phyloP scores from a whole-genome alignment of 2,888 invertebrate genomes.

The Syrista parreyssii region DNA sequence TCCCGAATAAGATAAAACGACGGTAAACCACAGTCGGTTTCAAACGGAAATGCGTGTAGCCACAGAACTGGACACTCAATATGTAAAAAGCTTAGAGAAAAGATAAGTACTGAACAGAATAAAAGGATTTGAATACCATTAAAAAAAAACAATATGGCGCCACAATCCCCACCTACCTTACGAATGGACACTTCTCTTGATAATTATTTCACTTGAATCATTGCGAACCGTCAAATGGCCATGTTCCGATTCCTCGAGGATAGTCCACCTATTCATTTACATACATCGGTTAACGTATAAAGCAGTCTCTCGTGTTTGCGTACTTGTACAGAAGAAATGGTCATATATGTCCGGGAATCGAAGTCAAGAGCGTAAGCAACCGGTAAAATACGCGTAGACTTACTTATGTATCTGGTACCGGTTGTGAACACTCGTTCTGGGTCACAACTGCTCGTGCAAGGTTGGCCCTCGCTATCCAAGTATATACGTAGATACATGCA shows the following conservation, averaged over 20 bases:
- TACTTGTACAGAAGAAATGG: conserved; percentile 14
- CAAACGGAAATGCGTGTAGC: neutral
- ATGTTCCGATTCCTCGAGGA: conserved; percentile 52
- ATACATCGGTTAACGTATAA: conserved; percentile 16
- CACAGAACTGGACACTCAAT: neutral
- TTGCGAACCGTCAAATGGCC: conserved; percentile 25
- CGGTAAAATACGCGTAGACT: conserved; percentile 20
- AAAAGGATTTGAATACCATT: neutral
- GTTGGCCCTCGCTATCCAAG: conserved; percentile 33
- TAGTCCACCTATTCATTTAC: neutral
- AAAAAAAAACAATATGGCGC: neutral
- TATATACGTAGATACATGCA: conserved; percentile 2
- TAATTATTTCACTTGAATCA: neutral
- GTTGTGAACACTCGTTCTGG: conserved; percentile 42
- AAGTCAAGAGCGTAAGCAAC: conserved; percentile 45
- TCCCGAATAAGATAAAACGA: neutral
- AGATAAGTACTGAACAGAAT: neutral
- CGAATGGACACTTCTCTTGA: neutral
- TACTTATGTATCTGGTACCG: conserved; percentile 23
- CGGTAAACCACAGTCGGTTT: neutral
- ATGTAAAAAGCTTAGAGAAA: neutral
- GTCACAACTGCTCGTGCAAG: conserved; percentile 39
- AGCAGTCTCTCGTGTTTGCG: conserved; percentile 13
- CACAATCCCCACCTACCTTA: neutral
- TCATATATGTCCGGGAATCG: conserved; percentile 31